These are phyloP conservation scores for Stichodactyla mertensii DNA, from an alignment of 64 coral and sea anemone genomes.

Conservation along the genomic window DNA sequence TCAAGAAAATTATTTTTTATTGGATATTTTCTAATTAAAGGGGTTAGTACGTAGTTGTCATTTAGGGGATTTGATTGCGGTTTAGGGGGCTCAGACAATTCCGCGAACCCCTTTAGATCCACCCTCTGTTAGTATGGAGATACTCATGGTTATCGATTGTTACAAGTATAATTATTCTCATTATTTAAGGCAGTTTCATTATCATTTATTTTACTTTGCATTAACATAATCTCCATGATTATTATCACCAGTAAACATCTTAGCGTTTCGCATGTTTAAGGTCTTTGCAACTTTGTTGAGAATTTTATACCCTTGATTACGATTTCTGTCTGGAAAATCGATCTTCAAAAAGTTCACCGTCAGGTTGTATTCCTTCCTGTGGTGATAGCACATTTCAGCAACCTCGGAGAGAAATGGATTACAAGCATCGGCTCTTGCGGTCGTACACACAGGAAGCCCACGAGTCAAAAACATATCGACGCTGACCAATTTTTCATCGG, in stretches of 20 bases:
- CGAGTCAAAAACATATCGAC: conserved; percentile 8
- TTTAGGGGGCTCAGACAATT: too few relatives aligned
- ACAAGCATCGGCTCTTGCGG: conserved; percentile 1
- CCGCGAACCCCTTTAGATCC: too few relatives aligned
- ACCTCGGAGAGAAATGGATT: conserved; percentile 1
- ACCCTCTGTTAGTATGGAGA: too few relatives aligned
- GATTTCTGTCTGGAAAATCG: conserved; percentile 20
- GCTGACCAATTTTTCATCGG: not conserved
- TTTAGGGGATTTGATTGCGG: too few relatives aligned
- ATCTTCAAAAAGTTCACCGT: conserved; percentile 38
- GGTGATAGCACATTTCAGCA: not conserved
- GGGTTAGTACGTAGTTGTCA: too few relatives aligned
- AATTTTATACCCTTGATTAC: not conserved
- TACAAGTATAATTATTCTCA: too few relatives aligned
- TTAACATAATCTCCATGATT: not conserved
- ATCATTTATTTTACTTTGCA: not conserved
- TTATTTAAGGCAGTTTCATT: not conserved
- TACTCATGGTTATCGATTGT: too few relatives aligned
- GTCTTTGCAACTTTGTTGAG: not conserved
- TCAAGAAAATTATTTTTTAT: too few relatives aligned
- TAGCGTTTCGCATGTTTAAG: not conserved
- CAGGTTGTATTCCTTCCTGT: not conserved
- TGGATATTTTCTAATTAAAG: too few relatives aligned
- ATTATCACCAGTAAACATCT: not conserved
- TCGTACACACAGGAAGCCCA: conserved; percentile 27